phyloP scores from a whole-genome alignment of 2,888 invertebrate species.

The Odontothrips loti region DNA sequence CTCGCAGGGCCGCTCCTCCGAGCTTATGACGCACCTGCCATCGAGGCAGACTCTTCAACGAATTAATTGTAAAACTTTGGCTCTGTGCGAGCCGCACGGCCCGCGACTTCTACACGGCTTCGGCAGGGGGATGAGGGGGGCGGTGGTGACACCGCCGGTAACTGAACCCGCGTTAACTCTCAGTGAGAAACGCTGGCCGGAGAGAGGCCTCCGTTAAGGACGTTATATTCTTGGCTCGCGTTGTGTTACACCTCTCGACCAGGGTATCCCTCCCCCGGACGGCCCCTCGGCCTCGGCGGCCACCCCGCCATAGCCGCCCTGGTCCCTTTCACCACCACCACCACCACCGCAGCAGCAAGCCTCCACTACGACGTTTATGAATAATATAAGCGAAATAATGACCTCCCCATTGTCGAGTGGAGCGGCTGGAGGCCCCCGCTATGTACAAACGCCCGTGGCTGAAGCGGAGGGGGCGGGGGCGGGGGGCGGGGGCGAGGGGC shows the following conservation, averaged over 20 bases:
- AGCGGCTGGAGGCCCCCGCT: slow-evolving; percentile 30
- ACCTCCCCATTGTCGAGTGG: slow-evolving; percentile 36
- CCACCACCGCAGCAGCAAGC: not conserved
- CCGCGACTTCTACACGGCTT: no score
- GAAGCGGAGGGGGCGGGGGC: no score
- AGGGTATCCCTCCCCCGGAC: no score
- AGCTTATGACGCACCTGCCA: slow-evolving; percentile 17
- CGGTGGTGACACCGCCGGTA: not conserved
- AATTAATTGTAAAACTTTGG: slow-evolving; percentile 34
- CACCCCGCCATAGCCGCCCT: no score
- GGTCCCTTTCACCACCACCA: not conserved
- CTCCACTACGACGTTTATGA: slow-evolving; percentile 5
- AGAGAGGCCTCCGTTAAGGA: no score
- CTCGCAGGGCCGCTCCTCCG: no score
- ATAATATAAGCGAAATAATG: slow-evolving; percentile 44
- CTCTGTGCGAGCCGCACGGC: no score
- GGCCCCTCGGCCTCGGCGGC: no score
- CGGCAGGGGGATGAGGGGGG: slow-evolving; percentile 30
- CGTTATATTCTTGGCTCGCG: not conserved
- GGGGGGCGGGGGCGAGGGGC: no score
- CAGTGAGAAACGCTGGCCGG: not conserved
- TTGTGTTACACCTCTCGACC: not conserved
- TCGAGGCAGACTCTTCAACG: slow-evolving; percentile 34
- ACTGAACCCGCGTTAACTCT: no score
- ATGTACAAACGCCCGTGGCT: no score